Conservation (phyloP, 2,888 invertebrate species). For the Charanyca ferruginea region DNA sequence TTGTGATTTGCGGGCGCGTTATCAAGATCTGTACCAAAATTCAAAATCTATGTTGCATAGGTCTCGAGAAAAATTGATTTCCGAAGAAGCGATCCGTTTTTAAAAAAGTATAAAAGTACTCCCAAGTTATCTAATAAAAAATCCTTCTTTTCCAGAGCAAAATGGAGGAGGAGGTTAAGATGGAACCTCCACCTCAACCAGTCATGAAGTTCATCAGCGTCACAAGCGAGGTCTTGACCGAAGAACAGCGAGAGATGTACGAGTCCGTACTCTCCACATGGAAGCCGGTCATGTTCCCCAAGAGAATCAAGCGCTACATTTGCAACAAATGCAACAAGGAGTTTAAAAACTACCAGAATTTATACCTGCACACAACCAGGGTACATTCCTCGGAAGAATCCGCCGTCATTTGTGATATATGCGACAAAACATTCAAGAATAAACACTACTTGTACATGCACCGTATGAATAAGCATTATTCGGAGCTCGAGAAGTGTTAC, state of each 20-base stretch:
- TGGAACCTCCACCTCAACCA: conserved; percentile 55
- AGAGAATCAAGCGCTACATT: conserved; percentile 80
- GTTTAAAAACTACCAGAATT: conserved; percentile 87
- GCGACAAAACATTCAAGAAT: conserved; percentile 87
- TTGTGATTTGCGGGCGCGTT: too few relatives aligned
- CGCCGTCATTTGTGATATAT: conserved; percentile 83
- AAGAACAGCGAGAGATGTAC: conserved; percentile 87
- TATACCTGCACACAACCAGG: conserved; percentile 84
- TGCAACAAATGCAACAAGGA: conserved; percentile 86
- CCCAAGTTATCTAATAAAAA: not conserved
- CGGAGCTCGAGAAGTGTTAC: conserved; percentile 84
- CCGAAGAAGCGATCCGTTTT: too few relatives aligned
- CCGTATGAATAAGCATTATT: conserved; percentile 88
- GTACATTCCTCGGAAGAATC: conserved; percentile 87
- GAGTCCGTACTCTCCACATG: conserved; percentile 85
- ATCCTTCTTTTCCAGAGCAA: conserved; percentile 46
- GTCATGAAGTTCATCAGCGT: conserved; percentile 84
- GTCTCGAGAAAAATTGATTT: too few relatives aligned
- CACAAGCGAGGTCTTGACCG: conserved; percentile 79
- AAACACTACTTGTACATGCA: conserved; percentile 89
- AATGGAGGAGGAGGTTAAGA: conserved; percentile 57
- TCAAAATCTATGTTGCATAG: too few relatives aligned
- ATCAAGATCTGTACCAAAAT: too few relatives aligned
- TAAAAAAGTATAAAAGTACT: too few relatives aligned
- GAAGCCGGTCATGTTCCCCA: conserved; percentile 84